Conservation (phyloP, 2,113 vertebrate species). For the Alligator mississippiensis region DNA sequence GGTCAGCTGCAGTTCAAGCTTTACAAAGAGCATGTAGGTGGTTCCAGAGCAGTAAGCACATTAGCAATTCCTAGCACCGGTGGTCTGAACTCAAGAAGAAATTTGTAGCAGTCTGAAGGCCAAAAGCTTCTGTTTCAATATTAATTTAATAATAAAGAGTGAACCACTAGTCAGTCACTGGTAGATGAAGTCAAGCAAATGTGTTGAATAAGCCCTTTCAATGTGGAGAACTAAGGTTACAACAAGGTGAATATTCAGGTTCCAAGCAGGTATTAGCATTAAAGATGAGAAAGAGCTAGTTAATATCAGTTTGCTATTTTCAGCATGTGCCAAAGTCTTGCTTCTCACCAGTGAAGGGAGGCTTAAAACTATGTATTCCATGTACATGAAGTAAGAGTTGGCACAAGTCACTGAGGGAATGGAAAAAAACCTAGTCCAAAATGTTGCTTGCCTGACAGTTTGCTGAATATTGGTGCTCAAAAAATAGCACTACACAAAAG, state of each 20-base stretch:
- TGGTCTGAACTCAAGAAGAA: conserved; percentile 37
- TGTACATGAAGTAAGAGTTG: conserved; percentile 53
- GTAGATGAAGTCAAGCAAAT: conserved; percentile 35
- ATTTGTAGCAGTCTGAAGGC: conserved; percentile 37
- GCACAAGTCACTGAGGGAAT: neutral
- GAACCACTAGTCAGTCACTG: conserved; percentile 1
- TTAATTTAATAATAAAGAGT: conserved; percentile 49
- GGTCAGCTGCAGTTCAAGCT: conserved; percentile 86
- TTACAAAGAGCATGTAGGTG: conserved; percentile 75
- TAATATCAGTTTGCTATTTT: conserved; percentile 43
- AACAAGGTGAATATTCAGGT: neutral
- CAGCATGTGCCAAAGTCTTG: conserved; percentile 47
- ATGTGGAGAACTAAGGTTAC: conserved; percentile 24
- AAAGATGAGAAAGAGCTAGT: conserved; percentile 16
- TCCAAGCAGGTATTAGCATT: neutral
- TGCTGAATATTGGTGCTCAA: neutral
- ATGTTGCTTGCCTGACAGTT: neutral
- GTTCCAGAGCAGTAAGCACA: conserved; percentile 48
- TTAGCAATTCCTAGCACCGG: conserved; percentile 38
- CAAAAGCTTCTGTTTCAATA: conserved; percentile 38
- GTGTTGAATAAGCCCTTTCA: conserved; percentile 45
- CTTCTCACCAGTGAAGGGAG: conserved; percentile 41
- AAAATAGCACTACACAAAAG: neutral
- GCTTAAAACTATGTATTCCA: conserved; percentile 35
- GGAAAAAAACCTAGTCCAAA: conserved; percentile 39